Base-by-base conservation (phyloP, 37 sponge, comb jelly and placozoan genomes). In the Beroe forskalii region DNA sequence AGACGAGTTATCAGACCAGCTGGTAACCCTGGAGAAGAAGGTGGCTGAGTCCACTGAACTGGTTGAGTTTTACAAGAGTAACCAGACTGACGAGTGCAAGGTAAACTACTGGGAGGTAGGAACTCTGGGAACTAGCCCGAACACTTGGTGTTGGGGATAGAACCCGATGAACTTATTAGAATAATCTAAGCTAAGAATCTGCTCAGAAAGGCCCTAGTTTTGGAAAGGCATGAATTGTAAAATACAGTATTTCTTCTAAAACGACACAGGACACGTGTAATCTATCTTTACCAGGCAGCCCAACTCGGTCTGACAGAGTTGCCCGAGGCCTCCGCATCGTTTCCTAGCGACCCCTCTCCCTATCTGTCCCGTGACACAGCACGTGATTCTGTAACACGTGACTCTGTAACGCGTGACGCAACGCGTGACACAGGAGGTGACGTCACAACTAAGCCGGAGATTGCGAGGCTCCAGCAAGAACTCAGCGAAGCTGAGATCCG, bases 61-160 rank as follows among this genome's bases (percentile, higher is more conserved):
- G 27, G 55, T 80, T 2, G 55, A 39, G 55, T 80, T 80, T 48
- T 44, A 38, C 55, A 41, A 37, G 55, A 80, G 86, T 30, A 80
- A 80, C 55, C 86, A 44, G 27, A 80, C 86, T 12, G 86, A 80
- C 86, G 86, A 80, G 35, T 41, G 23, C 27, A 80, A 80, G 86
- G 86, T 80, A 8, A n/a, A n/a, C n/a, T n/a, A n/a, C n/a, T n/a
- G n/a, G n/a, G n/a, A n/a, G n/a, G n/a, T n/a, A n/a, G n/a, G n/a
- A n/a, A n/a, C n/a, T n/a, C n/a, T n/a, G n/a, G n/a, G n/a, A n/a
- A n/a, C n/a, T n/a, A n/a, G n/a, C n/a, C n/a, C n/a, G n/a, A n/a
- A n/a, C n/a, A n/a, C n/a, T n/a, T n/a, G n/a, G n/a, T n/a, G n/a
- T n/a, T n/a, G n/a, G n/a, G n/a, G n/a, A n/a, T n/a, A n/a, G n/a